Percentiles rank a stretch among this genome's conserved stretches.
Conservation (phyloP, 2,113 vertebrate species). For the Phainopepla nitens region DNA sequence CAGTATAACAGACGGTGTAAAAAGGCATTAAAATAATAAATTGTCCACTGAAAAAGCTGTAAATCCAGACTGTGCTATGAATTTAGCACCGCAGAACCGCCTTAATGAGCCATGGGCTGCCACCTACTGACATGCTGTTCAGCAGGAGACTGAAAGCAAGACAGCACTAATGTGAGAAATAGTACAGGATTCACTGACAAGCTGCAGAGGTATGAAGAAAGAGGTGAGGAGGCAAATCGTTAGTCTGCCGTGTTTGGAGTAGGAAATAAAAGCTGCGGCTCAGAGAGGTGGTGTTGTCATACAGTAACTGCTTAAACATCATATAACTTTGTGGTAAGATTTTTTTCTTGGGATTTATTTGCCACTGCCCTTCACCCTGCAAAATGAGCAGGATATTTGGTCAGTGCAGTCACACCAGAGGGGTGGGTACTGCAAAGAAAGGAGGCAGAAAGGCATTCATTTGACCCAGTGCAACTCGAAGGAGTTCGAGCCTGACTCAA, state of each 20-base stretch:
- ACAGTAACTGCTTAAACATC: neutral
- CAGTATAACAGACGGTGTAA: constrained; percentile 17
- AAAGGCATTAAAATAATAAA: constrained; percentile 60
- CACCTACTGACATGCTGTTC: constrained; percentile 45
- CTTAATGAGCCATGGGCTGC: constrained; percentile 58
- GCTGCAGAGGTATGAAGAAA: neutral
- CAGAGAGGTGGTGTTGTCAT: neutral
- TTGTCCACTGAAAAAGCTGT: constrained; percentile 36
- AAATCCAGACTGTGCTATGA: constrained; percentile 32
- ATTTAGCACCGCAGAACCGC: neutral
- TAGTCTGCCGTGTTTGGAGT: neutral
- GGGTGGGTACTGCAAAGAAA: neutral
- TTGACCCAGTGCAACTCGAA: neutral
- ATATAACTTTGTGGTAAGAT: neutral
- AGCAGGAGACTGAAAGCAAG: constrained; percentile 16
- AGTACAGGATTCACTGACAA: neutral
- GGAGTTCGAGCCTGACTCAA: neutral
- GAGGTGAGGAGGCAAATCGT: constrained; percentile 20
- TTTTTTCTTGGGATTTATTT: neutral
- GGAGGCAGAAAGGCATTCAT: neutral
- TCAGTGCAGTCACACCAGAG: neutral
- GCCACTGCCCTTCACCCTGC: neutral
- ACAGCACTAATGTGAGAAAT: neutral
- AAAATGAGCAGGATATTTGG: neutral
- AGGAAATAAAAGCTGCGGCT: neutral